These are phyloP conservation scores for Cephonodes hylas DNA, from an alignment of 2,888 invertebrate genomes.

Conservation along the genomic window DNA sequence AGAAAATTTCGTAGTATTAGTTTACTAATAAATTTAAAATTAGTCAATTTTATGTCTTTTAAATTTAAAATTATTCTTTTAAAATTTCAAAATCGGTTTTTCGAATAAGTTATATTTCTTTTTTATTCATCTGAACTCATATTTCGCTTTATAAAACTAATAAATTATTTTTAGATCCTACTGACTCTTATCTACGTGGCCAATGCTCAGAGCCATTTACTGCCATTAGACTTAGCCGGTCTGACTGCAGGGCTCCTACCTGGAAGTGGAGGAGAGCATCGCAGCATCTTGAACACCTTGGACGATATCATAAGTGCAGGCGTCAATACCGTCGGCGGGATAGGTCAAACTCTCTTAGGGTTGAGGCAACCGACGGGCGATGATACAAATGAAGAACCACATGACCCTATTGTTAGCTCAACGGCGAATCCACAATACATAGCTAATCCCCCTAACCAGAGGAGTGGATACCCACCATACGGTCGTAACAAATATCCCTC, in stretches of 20 bases:
- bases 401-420: background rate
- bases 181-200: background rate
- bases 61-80: no score
- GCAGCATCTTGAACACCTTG: background rate
- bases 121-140: no score
- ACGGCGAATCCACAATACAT: background rate
- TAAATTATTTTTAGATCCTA: background rate
- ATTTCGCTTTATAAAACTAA: no score
- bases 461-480: no score
- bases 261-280: background rate
- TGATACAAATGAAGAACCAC: background rate
- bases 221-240: background rate
- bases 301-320: background rate
- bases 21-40: no score
- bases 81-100: no score
- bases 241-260: background rate
- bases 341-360: background rate
- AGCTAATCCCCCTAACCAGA: no score
- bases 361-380: background rate
- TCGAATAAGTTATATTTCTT: no score
- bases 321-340: background rate
- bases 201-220: background rate
- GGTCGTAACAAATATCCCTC: no score
- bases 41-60: no score
- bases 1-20: no score